Evolutionary conservation across 2,888 invertebrate genomes (phyloP), one percentile per base, ranked within the genome.

Genomic region (Xylophagus ater): DNA sequence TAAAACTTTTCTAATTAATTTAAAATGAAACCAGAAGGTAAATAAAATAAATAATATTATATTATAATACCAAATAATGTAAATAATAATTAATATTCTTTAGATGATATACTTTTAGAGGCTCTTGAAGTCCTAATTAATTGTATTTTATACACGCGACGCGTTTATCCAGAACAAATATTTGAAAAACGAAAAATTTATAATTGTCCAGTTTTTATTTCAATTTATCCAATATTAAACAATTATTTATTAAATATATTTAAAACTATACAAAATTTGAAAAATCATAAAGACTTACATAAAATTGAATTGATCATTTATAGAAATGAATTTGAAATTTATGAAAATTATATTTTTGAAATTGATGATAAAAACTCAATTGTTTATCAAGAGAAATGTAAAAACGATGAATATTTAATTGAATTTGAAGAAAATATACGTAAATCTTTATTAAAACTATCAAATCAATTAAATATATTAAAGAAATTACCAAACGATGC

Each of bases 341-440:
- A 38, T 34, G 54, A 59, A 39, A 47, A 32, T 5, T 51, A 49
- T 32, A 13, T 41, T 2, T 47, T 51, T 20, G 51, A 51, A 29
- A 41, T 51, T 9, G 24, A 44, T 12, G 46, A 48, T 9, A 42
- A 49, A 9, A 44, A 40, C 9, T 7, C 26, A 2, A 5, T 24
- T 4, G 39, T 45, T 4, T 37, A 42, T 14, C 32, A 32, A n/a
- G 4, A 7, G 4, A 29, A 23, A 15, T 31, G n/a, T 4, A 33
- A 18, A 18, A 29, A 47, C 3, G 61, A 62, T 44, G 49, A 54
- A 6, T 58, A 56, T 45, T 44, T 65, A 7, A 37, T 62, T 8
- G 50, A 57, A 9, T 59, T 56, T 17, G 64, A 64, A 40, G 58
- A 61, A 31, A 51, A 58, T 34, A 23, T 64, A 4, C 52, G 65